Evolutionary conservation across 2,797 vertebrate species (phyloP).

Genomic region (Clarias platycephalus): DNA sequence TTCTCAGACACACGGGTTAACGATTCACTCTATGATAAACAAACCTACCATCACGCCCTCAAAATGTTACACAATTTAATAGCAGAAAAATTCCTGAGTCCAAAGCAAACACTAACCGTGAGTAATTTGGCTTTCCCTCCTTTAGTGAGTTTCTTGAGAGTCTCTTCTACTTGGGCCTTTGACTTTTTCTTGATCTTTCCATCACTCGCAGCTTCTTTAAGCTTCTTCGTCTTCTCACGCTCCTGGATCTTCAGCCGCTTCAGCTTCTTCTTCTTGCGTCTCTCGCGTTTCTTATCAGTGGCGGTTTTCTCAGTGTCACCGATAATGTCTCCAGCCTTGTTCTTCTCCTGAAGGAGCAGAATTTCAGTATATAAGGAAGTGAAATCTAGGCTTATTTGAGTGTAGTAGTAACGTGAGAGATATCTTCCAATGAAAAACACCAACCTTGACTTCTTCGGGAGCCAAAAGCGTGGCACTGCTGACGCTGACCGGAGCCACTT

Average conservation of each 20-base stretch:
- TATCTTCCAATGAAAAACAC: conserved; percentile 10
- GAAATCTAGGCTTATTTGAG: not conserved
- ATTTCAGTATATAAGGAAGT: not conserved
- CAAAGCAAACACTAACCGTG: conserved; percentile 75
- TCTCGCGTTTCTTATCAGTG: conserved; percentile 91
- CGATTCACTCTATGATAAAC: not conserved
- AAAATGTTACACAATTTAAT: not conserved
- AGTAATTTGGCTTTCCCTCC: conserved; percentile 84
- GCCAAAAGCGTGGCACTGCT: conserved; percentile 89
- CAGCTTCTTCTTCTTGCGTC: conserved; percentile 82
- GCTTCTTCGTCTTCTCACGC: conserved; percentile 79
- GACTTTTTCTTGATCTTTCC: conserved; percentile 71
- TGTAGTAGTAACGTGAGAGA: too few species aligned
- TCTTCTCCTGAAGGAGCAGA: conserved; percentile 77
- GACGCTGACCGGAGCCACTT: conserved; percentile 89
- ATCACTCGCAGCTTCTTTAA: conserved; percentile 74
- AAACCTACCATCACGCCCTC: not conserved
- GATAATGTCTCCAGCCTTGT: conserved; percentile 86
- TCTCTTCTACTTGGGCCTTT: conserved; percentile 76
- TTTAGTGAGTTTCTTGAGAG: conserved; percentile 82
- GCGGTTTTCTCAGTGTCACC: conserved; percentile 85
- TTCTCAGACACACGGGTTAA: not conserved
- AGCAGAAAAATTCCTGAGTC: too few species aligned
- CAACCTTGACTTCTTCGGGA: conserved; percentile 96
- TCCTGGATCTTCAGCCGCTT: conserved; percentile 82